phyloP scores from a whole-genome alignment of 1,140 invertebrate genomes.

The Drosophila willistoni region DNA sequence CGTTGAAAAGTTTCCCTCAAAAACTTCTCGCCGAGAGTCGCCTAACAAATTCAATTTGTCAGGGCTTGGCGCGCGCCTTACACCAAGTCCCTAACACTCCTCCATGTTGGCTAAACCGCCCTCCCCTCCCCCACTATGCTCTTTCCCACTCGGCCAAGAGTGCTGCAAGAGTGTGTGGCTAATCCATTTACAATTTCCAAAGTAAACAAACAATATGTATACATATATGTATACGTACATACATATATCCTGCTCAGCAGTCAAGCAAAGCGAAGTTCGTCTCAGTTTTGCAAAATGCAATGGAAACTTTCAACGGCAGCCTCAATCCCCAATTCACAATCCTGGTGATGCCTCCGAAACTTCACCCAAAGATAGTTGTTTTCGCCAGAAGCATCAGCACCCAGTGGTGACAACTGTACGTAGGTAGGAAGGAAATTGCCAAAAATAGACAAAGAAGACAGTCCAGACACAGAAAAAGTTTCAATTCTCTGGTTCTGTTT shows the following conservation, averaged over 20 bases:
- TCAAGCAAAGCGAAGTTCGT: conserved; percentile 41
- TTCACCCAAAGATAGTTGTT: not conserved
- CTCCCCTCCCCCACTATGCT: not conserved
- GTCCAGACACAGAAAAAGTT: conserved; percentile 9
- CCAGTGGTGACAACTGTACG: conserved; percentile 12
- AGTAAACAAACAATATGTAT: conserved; percentile 77
- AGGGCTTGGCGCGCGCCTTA: conserved; percentile 58
- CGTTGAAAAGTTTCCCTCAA: conserved; percentile 65
- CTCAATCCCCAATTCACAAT: too few relatives aligned
- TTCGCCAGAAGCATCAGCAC: not conserved
- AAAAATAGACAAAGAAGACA: not conserved
- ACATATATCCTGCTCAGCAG: conserved; percentile 29
- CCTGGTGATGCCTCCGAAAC: too few relatives aligned
- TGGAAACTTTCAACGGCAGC: conserved; percentile 19
- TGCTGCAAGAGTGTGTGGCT: conserved; percentile 50
- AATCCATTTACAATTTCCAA: conserved; percentile 79
- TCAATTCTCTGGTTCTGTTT: conserved; percentile 8
- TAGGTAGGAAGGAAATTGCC: conserved; percentile 13
- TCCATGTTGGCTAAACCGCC: too few relatives aligned
- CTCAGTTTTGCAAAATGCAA: conserved; percentile 17
- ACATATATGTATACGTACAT: conserved; percentile 3
- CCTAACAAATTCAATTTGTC: conserved; percentile 79
- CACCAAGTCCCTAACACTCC: not conserved
- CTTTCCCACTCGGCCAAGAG: not conserved
- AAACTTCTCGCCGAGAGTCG: conserved; percentile 66